phyloP scores from a whole-genome alignment of 2,113 vertebrate species.

The Cyrtonyx montezumae region DNA sequence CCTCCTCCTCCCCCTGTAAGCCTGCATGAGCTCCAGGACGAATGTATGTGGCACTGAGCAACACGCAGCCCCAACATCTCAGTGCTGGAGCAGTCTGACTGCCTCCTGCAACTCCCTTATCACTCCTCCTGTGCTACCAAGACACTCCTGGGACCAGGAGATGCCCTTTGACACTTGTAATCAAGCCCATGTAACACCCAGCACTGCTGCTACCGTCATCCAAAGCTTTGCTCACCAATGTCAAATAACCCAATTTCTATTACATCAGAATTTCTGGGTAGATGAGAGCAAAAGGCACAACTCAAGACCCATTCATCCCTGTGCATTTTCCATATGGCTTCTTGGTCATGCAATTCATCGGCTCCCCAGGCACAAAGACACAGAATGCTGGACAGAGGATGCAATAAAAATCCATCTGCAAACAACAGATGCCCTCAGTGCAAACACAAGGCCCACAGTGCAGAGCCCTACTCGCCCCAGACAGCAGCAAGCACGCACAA shows the following conservation, averaged over 20 bases:
- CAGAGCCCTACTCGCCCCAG: neutral
- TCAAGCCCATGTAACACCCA: rapidly evolving
- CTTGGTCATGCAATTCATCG: neutral
- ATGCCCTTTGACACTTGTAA: neutral
- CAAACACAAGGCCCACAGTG: neutral
- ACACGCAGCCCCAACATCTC: rapidly evolving
- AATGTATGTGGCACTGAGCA: rapidly evolving
- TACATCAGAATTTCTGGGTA: neutral
- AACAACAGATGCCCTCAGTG: rapidly evolving
- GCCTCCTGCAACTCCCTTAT: neutral
- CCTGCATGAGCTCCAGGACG: neutral
- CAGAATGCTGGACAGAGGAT: neutral
- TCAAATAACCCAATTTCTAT: neutral
- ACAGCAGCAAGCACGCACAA: rapidly evolving
- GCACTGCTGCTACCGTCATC: neutral
- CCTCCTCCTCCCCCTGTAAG: neutral
- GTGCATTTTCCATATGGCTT: rapidly evolving
- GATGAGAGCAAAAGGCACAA: neutral
- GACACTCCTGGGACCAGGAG: neutral
- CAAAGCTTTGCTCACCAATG: neutral
- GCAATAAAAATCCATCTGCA: neutral
- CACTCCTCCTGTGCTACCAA: neutral
- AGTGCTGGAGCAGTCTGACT: neutral
- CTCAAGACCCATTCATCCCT: rapidly evolving
- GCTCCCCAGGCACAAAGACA: neutral